Evolutionary conservation across 2,113 vertebrate species (phyloP).

Genomic region (Speoplatyrhinus poulsoni): DNA sequence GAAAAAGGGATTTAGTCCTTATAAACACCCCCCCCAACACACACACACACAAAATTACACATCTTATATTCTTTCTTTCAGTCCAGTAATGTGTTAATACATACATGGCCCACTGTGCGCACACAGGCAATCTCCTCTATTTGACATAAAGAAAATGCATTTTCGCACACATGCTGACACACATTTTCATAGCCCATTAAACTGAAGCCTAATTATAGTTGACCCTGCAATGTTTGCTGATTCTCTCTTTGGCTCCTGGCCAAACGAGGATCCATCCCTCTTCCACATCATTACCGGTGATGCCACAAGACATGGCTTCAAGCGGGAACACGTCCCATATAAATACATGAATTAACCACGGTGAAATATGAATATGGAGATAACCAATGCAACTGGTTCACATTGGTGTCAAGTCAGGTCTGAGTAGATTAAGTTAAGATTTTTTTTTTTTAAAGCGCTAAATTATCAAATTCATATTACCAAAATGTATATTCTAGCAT

Average conservation of each 20-base stretch:
- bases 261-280: conserved; percentile 23
- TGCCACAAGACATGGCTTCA: conserved; percentile 15
- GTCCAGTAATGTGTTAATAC: neutral
- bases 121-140: neutral
- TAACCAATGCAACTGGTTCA: conserved; percentile 24
- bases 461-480: too few relatives aligned
- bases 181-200: conserved; percentile 56
- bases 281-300: conserved; percentile 56
- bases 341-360: conserved; percentile 33
- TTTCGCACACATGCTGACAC: conserved; percentile 10
- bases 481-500: too few relatives aligned
- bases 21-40: neutral
- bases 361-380: conserved; percentile 18
- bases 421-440: neutral
- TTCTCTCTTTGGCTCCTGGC: conserved; percentile 36
- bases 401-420: neutral
- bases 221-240: conserved; percentile 44
- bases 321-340: conserved; percentile 37
- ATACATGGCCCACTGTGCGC: neutral
- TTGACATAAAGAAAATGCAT: conserved; percentile 26
- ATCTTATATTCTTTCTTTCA: neutral
- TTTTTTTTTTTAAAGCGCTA: too few relatives aligned
- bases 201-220: conserved; percentile 58
- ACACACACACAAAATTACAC: conserved; percentile 25
- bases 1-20: too few relatives aligned